Conservation (phyloP, 2,888 invertebrate genomes). For the Sericinus montela region DNA sequence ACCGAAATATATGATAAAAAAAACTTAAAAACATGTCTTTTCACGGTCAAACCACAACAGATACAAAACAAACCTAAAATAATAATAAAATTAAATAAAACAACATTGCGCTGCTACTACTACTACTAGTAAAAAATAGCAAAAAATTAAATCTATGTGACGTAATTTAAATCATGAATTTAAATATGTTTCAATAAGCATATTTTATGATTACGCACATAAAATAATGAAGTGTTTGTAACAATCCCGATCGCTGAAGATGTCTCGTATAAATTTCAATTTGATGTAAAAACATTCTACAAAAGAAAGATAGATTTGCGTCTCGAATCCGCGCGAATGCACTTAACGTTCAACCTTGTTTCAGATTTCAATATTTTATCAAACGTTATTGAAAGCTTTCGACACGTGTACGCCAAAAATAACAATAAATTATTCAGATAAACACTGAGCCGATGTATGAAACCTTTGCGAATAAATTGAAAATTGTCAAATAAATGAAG, state of each 20-base stretch:
- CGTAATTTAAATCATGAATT: too few species aligned
- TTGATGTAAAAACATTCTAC: not conserved
- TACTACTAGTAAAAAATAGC: too few species aligned
- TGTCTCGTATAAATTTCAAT: not conserved
- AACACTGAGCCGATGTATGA: not conserved
- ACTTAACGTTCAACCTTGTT: conserved; percentile 44
- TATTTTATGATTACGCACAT: not conserved
- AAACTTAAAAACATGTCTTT: too few species aligned
- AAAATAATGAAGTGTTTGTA: not conserved
- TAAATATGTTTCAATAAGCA: too few species aligned
- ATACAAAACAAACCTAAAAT: too few species aligned
- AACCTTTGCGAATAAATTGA: too few species aligned
- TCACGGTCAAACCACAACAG: too few species aligned
- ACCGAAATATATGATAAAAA: too few species aligned
- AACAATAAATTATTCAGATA: conserved; percentile 22
- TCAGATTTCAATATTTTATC: conserved; percentile 37
- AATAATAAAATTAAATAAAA: too few species aligned
- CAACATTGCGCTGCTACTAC: too few species aligned
- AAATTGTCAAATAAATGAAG: conserved; percentile 2
- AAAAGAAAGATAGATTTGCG: not conserved
- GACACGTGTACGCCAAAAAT: conserved; percentile 29
- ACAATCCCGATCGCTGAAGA: not conserved
- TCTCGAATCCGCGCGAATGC: conserved; percentile 37
- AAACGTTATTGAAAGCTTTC: conserved; percentile 47
- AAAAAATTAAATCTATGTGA: too few species aligned